Conservation (phyloP, 2,113 vertebrate genomes). For the Erythrolamprus reginae region DNA sequence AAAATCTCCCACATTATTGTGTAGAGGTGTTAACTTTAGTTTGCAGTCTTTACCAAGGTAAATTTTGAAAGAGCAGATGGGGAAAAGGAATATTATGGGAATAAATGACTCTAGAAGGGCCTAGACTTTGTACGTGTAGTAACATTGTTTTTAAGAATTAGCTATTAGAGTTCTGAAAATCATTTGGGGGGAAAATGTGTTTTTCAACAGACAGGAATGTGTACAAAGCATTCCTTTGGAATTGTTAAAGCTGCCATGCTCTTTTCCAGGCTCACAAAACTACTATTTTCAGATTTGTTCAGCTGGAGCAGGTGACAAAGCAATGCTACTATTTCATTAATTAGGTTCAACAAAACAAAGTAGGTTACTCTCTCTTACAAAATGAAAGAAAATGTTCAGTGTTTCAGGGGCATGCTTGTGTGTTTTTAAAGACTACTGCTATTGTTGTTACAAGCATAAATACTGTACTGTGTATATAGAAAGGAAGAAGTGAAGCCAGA, state of each 20-base stretch:
- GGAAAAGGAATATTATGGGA: not conserved
- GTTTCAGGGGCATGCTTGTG: not conserved
- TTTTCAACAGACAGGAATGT: not conserved
- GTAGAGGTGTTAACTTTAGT: not conserved
- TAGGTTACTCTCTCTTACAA: not conserved
- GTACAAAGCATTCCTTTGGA: not conserved
- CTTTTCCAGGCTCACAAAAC: not conserved
- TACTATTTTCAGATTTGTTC: not conserved
- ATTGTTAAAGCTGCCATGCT: not conserved
- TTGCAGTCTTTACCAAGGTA: not conserved
- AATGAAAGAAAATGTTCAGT: not conserved
- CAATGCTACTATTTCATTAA: not conserved
- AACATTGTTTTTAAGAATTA: not conserved
- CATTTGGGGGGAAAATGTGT: not conserved
- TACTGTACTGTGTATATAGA: not conserved
- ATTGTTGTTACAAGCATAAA: not conserved
- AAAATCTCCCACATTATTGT: conserved; percentile 18
- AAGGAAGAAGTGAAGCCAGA: not conserved
- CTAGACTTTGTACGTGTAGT: not conserved
- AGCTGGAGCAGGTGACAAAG: not conserved
- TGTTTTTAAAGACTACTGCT: not conserved
- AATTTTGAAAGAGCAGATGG: not conserved
- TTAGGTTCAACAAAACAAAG: not conserved
- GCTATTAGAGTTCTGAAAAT: not conserved
- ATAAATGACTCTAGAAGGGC: not conserved